Evolutionary conservation across 2,888 invertebrate genomes (phyloP), one percentile per base, ranked within the genome.

Genomic region (Platycheirus rosarum): DNA sequence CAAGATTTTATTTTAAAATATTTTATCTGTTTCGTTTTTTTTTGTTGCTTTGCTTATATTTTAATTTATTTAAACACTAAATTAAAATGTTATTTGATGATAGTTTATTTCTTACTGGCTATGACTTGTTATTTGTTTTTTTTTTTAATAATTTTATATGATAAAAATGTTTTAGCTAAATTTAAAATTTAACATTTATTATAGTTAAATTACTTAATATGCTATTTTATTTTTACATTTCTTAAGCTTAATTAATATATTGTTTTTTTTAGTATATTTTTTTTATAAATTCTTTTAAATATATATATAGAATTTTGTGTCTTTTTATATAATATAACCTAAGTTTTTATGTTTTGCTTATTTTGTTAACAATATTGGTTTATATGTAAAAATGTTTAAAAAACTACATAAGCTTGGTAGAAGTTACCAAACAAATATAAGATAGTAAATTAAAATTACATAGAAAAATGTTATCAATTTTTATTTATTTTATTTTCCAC

Each of bases 81-180:
- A 79, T 53, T 49, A 80, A 80, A 80, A 70, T 76, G 70, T 75
- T 79, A 76, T 74, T 60, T 76, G 53, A 66, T 80, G 44, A 80
- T 80, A 80, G 70, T 71, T 66, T 44, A 14, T 46, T 65, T 60
- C 51, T 75, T 80, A 68, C n/a, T 37, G 18, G 18, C 49, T 77
- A 80, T 26, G 70, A 48, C 53, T 63, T 37, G 42, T 40, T 66
- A 46, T 51, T 42, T 20, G 37, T n/a, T 37, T 37, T 37, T 13
- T 11, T 3, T n/a, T 29, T 57, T 69, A 53, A 53, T 53, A 60
- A 14, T 29, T 57, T 69, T 60, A 53, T 53, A 60, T 80, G 26
- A 71, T 71, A 80, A 76, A 80, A 80, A 80, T 65, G 57, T 51
- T 70, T 79, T 51, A 60, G 51, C 60, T 75, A 77, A 44, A n/a